Evolutionary conservation across 2,888 invertebrate genomes (phyloP), one percentile per base, ranked within the genome.

Genomic region (Oscheius sp.): DNA sequence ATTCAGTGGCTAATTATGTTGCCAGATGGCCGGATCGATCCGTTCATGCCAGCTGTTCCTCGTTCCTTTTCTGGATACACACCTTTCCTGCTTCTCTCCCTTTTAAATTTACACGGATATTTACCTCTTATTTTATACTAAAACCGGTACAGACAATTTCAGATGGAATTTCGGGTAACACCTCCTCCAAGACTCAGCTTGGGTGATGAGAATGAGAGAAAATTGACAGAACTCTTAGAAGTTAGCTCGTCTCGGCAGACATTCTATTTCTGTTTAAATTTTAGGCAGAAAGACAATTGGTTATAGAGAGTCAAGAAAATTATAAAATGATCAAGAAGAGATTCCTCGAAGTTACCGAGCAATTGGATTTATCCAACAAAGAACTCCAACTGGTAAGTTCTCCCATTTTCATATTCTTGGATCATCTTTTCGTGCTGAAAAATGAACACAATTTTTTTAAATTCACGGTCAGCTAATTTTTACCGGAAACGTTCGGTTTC

Each of bases 1-100:
- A 55, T 55, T 55, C 55, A 23, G 21, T 25, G 23, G 55, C 55
- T 55, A 55, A 55, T 55, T 55, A 55, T 25, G 55, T 55, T 13
- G 21, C 61, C 61, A 61, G 61, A 61, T 61, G 61, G 61, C 61
- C 61, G 43, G 21, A 61, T 61, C 61, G 61, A 61, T 61, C 43
- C 21, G 43, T 41, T 61, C 43, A 43, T 21, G 61, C 61, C 61
- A 61, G 61, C 61, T 59, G 61, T 23, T 43, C 43, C 58, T 58
- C 27, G 58, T 27, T 58, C 58, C 61, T 61, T 61, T 45, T 61
- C 43, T n/a, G 27, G 29, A 58, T 25, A 58, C 27, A 9, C 27
- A 9, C 21, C 23, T 59, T 21, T 35, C 29, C 21, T 61, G n/a
- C 7, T 41, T 12, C 7, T 27, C 45, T 41, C 21, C 2, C 43